phyloP scores from a whole-genome alignment of 2,113 vertebrate species.

The Coturnix japonica region DNA sequence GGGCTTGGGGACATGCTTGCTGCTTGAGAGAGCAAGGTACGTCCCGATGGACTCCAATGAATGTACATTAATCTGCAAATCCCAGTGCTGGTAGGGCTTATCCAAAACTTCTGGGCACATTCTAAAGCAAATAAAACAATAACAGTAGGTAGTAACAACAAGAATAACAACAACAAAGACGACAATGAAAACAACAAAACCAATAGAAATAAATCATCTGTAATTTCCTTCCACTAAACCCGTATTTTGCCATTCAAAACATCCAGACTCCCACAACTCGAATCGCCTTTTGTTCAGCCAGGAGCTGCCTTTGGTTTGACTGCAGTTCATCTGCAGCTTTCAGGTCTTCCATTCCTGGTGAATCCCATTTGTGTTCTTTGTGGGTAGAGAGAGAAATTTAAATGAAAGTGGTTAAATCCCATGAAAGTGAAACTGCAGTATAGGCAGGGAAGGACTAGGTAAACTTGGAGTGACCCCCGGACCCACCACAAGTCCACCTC shows the following conservation, averaged over 20 bases:
- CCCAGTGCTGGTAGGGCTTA: neutral
- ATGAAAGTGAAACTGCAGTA: neutral
- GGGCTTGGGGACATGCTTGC: neutral
- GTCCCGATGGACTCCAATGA: neutral
- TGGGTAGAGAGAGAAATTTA: neutral
- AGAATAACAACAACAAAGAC: neutral
- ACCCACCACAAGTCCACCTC: neutral
- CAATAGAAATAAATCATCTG: neutral
- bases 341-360: neutral
- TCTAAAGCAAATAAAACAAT: neutral
- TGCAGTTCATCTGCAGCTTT: neutral
- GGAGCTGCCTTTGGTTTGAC: neutral
- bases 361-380: neutral
- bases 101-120: neutral
- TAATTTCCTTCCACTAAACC: neutral
- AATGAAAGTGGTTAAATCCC: neutral
- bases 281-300: neutral
- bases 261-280: neutral
- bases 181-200: neutral
- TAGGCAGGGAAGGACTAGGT: neutral
- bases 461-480: neutral
- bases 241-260: neutral
- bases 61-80: neutral
- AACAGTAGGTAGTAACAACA: accelerated
- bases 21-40: neutral